A percentile compares a stretch with the other conserved stretches of the same genome.
Conservation (phyloP, 92 coral and sea anemone genomes). For the Actinostola sp. region DNA sequence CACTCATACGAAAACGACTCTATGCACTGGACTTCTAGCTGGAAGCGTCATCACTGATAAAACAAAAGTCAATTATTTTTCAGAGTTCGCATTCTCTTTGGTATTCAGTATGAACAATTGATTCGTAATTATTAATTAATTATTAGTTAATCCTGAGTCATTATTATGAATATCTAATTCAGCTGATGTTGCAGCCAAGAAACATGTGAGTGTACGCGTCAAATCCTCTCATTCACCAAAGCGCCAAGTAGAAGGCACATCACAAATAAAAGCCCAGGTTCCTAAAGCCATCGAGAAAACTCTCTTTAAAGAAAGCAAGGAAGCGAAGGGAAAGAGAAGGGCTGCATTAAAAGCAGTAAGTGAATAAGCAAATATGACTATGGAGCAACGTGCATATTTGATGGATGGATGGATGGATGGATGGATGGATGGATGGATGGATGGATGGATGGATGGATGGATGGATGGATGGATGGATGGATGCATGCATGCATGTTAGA, state of each 20-base stretch:
- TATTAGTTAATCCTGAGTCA: no score
- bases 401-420: not conserved
- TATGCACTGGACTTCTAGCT: no score
- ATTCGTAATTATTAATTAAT: no score
- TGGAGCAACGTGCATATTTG: not conserved
- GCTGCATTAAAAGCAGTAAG: constrained; percentile 30
- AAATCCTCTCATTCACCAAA: not conserved
- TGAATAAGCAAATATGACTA: not conserved
- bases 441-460: no score
- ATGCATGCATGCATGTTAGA: no score
- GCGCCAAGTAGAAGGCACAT: not conserved
- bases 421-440: not conserved
- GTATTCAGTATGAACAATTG: no score
- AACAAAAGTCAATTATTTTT: no score
- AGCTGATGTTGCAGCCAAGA: not conserved
- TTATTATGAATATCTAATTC: no score
- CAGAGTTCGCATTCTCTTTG: no score
- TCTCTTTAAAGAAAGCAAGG: not conserved
- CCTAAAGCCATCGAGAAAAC: constrained; percentile 6
- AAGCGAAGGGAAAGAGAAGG: constrained; percentile 13
- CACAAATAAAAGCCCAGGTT: constrained; percentile 10
- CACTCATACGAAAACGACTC: no score
- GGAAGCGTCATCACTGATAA: no score
- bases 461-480: no score
- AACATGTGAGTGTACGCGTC: not conserved